Conservation (phyloP, 2,888 invertebrate genomes). For the Parapristionchus giblindavisi region DNA sequence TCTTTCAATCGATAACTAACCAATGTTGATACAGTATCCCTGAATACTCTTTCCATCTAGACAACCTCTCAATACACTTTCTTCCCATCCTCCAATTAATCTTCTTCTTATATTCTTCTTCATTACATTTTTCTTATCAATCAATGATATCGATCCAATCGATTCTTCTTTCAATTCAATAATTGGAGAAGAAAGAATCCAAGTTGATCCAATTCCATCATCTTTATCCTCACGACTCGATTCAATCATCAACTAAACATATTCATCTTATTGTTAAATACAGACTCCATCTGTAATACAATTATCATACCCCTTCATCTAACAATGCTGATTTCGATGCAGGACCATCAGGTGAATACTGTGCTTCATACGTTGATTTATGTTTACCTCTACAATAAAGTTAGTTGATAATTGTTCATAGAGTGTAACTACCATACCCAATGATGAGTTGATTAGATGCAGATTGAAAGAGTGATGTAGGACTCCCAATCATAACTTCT, state of each 20-base stretch:
- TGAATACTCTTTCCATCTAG: neutral
- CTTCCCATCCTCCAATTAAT: conserved; percentile 17
- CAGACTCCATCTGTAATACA: neutral
- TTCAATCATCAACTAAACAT: too few species aligned
- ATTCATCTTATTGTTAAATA: too few species aligned
- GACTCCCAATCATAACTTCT: neutral
- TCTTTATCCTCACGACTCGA: too few species aligned
- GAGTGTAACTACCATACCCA: neutral
- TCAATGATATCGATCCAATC: too few species aligned
- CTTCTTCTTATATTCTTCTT: neutral
- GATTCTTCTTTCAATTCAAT: too few species aligned
- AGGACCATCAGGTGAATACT: conserved; percentile 21
- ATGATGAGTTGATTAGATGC: neutral
- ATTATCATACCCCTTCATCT: neutral
- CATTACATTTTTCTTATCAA: too few species aligned
- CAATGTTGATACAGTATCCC: neutral
- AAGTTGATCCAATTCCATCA: too few species aligned
- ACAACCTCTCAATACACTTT: conserved; percentile 13
- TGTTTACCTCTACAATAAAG: conserved; percentile 1
- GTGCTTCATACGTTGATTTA: conserved; percentile 1
- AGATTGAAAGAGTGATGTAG: conserved; percentile 11
- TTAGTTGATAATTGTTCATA: neutral
- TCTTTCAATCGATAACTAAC: neutral
- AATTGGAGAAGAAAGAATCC: too few species aligned
- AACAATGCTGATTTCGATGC: neutral